Evolutionary conservation across 2,888 invertebrate species (phyloP), one percentile per base, ranked within the genome.

Genomic region (Galerucella pusilla): DNA sequence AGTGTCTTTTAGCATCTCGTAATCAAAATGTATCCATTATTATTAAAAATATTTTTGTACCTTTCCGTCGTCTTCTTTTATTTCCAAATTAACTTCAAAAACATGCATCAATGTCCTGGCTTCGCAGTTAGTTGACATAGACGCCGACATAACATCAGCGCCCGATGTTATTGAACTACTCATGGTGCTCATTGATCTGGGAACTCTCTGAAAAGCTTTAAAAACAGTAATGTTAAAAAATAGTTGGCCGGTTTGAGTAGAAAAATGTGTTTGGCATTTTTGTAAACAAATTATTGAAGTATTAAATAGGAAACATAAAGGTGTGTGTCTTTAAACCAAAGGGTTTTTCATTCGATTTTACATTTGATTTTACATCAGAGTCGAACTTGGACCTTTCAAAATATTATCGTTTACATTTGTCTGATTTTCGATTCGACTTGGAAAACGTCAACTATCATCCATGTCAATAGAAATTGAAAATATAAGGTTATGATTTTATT

Each of bases 51-150:
- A 25, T 10, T n/a, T 52, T 80, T 85, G 87, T 82, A 92, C 93
- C 89, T 96, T 96, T 68, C 95, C 94, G 84, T 97, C 96, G 65
- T 96, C 96, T 88, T 97, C 97, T 85, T 96, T 96, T 78, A 99
- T 96, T 87, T 99, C 98, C 80, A 99, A 90, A 71, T 94, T 94
- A 68, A 97, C 96, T 86, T 97, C 96, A 82, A 98, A 95, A 71
- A 96, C 93, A 85, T 96, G 96, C 86, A 95, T 93, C 11, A 92
- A 86, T 65, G 88, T 89, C n/a, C 92, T 90, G 14, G 90, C 90
- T 10, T 92, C 93, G 69, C 89, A 90, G 10, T 91, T 86, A 25
- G 93, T 92, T 0, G 92, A 92, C 83, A 93, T 90, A 0, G 93
- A 93, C 2, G 90, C 90, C 12, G 85, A 84, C 86, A 87, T 85